Evolutionary conservation across 2,888 invertebrate species (phyloP).

Genomic region (Dryomyza anilis): DNA sequence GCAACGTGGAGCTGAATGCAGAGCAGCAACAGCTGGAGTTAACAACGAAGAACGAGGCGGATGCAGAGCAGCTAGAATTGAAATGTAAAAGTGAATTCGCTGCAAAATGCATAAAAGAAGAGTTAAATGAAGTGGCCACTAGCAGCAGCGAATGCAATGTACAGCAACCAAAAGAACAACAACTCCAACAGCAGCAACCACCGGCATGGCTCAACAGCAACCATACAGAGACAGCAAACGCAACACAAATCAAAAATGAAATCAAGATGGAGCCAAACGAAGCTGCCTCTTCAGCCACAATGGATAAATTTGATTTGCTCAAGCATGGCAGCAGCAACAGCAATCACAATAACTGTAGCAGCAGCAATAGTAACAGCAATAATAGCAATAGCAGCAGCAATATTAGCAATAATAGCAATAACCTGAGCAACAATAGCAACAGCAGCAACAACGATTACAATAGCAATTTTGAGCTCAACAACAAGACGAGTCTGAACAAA

Average conservation of each 20-base stretch:
- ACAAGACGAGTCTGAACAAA: constrained; percentile 6
- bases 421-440: not conserved
- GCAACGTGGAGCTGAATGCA: constrained; percentile 58
- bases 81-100: constrained; percentile 6
- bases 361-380: constrained; percentile 24
- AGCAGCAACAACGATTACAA: constrained; percentile 19
- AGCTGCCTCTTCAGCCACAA: constrained; percentile 18
- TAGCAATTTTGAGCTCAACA: constrained; percentile 3
- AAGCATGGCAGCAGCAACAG: constrained; percentile 46
- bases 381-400: not conserved
- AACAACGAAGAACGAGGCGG: not conserved
- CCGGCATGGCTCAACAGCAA: constrained; percentile 7
- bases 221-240: not conserved
- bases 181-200: constrained; percentile 15
- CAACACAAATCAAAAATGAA: constrained; percentile 47
- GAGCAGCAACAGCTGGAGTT: constrained; percentile 14
- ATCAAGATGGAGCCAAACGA: constrained; percentile 49
- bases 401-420: constrained; percentile 21
- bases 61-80: constrained; percentile 3
- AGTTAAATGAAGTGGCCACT: constrained; percentile 17
- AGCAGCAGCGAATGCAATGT: too few relatives aligned
- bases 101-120: constrained; percentile 33
- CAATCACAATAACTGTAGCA: constrained; percentile 25
- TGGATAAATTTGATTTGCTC: constrained; percentile 53
- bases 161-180: not conserved